Base-by-base conservation (phyloP, 2,113 vertebrate genomes). In the Suricata suricatta region DNA sequence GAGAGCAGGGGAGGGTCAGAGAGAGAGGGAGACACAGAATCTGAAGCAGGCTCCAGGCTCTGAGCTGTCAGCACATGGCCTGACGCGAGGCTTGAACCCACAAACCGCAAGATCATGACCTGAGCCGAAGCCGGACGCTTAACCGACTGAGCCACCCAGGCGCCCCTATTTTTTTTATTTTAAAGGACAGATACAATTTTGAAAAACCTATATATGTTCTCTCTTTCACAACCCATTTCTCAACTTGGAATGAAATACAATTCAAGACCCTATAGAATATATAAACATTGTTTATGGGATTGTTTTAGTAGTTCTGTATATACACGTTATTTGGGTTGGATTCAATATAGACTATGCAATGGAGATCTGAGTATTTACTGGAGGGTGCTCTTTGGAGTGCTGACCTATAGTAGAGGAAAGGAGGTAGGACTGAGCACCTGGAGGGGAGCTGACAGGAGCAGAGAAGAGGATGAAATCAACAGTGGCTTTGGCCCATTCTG, bases 151-250 rank as follows among this genome's bases (percentile, higher is more conserved):
- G n/a, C n/a, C n/a, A n/a, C n/a, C n/a, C n/a, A n/a, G n/a, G n/a
- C n/a, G n/a, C n/a, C n/a, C n/a, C n/a, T 74, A 27, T 83, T 90
- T 95, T 94, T 44, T 44, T 15, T 66, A 69, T 84, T 80, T 89
- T 93, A 76, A 97, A 83, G 6, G 5, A 63, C 25, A 54, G 14
- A 76, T 52, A 84, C 25, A 54, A 80, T 47, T 72, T 94, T 93
- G 31, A 38, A 79, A 96, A 94, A 38, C 1, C 25, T 35, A 54
- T 16, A 41, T 4, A 50, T 76, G 7, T 60, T 74, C 17, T 69
- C n/a, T 66, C 19, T 77, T 95, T 90, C 47, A 93, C 35, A 54
- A 44, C 8, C n/a, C 12, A 81, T 33, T 17, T 82, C 33, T 72
- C n/a, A 79, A 86, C 35, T 54, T 82, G 35, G 14, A 71, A 91